Conservation (phyloP, 2,797 vertebrate species). For the Urocyon cinereoargenteus region DNA sequence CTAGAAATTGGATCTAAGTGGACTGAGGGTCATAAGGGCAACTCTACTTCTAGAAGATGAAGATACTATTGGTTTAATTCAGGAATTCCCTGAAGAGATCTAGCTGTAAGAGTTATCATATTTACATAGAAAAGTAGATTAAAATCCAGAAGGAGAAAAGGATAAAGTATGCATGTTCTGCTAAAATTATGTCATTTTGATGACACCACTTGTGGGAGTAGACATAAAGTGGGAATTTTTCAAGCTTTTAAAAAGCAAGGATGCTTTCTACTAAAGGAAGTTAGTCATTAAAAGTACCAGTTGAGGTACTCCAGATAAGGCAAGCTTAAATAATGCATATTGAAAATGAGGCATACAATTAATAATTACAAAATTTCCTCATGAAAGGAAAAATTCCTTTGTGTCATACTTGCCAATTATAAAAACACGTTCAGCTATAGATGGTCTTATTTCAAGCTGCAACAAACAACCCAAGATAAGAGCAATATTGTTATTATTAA, state of each 20-base stretch:
- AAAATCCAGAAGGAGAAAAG: not conserved
- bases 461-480: not conserved
- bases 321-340: slow-evolving; percentile 41
- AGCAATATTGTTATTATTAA: not conserved
- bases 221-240: not conserved
- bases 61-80: not conserved
- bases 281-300: not conserved
- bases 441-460: not conserved
- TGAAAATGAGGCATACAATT: not conserved
- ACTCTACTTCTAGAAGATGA: not conserved
- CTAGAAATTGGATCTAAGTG: not conserved
- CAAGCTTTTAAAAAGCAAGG: not conserved
- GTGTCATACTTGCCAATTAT: not conserved
- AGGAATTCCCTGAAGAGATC: not conserved
- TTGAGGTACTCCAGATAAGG: not conserved
- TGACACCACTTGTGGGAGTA: not conserved
- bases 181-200: not conserved
- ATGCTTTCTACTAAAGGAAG: not conserved
- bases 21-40: not conserved
- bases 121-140: not conserved
- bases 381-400: not conserved
- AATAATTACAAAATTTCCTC: not conserved
- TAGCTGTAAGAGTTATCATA: not conserved
- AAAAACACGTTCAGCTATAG: not conserved
- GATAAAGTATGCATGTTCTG: not conserved